Conservation (phyloP, 2,797 vertebrate genomes). For the Buphagus erythrorhynchus region DNA sequence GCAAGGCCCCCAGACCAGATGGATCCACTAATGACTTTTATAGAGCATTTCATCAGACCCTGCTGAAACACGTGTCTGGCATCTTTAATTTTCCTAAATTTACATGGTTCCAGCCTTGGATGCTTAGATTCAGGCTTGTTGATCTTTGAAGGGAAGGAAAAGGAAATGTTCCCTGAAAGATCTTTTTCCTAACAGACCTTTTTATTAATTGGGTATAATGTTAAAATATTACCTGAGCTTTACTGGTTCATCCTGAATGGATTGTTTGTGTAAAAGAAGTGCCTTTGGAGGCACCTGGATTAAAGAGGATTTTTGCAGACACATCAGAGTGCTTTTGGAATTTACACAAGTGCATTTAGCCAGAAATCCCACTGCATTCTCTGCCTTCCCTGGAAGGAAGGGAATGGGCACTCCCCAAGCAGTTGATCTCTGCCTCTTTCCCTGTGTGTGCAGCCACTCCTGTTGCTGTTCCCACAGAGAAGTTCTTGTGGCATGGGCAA, state of each 20-base stretch:
- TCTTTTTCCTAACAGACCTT: background rate
- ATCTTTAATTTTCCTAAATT: constrained; percentile 73
- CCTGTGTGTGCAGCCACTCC: background rate
- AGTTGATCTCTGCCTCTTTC: background rate
- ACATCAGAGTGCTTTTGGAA: background rate
- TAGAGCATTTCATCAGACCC: constrained; percentile 71
- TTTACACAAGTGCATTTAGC: background rate
- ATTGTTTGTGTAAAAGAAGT: background rate
- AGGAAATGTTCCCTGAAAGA: constrained; percentile 5
- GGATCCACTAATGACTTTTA: constrained; percentile 75
- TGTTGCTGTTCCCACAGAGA: background rate
- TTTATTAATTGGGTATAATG: constrained; percentile 7
- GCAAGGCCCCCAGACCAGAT: constrained; percentile 72
- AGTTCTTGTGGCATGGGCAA: rapidly evolving
- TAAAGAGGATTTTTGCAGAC: background rate
- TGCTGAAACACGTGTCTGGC: constrained; percentile 60
- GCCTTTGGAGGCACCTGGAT: background rate
- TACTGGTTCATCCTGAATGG: background rate
- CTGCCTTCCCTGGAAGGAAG: background rate
- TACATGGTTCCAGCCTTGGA: constrained; percentile 33
- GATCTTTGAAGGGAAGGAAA: background rate
- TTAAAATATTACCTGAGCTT: background rate
- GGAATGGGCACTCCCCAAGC: background rate
- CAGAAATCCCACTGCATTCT: background rate
- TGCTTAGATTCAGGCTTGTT: constrained; percentile 36